Conservation (phyloP, 1,140 invertebrate species). For the Cydia amplana region DNA sequence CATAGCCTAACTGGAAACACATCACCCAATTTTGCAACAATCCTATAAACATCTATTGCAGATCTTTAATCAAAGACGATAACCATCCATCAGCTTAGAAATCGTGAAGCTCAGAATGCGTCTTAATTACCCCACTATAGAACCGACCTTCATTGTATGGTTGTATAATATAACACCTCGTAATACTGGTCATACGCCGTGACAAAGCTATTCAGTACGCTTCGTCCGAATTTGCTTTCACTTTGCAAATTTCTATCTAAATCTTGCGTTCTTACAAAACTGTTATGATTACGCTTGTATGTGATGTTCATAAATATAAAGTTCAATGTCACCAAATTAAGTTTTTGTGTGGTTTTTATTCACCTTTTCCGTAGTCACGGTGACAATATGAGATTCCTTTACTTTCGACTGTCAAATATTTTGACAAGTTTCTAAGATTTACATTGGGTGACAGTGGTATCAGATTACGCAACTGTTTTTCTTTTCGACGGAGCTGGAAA, state of each 20-base stretch:
- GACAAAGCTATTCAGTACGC: background rate
- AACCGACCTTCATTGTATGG: background rate
- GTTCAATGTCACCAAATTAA: background rate
- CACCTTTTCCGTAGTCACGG: no score
- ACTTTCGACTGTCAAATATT: no score
- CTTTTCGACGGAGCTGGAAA: no score
- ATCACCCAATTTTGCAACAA: no score
- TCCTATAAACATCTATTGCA: background rate
- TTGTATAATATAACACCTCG: background rate
- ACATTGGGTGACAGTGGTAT: no score
- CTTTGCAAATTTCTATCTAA: slow-evolving; percentile 3
- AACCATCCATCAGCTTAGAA: background rate
- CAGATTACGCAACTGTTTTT: no score
- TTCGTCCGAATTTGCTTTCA: background rate
- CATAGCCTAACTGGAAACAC: no score
- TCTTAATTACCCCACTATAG: slow-evolving; percentile 2
- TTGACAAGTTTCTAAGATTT: no score
- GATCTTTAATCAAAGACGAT: background rate
- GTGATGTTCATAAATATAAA: background rate
- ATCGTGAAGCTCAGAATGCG: background rate
- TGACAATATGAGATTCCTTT: no score
- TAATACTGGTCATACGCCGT: background rate
- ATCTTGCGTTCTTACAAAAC: background rate
- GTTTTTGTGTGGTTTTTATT: no score
- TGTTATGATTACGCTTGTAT: background rate